Evolutionary conservation across 1,140 invertebrate species (phyloP).

Genomic region (Nasonia vitripennis): DNA sequence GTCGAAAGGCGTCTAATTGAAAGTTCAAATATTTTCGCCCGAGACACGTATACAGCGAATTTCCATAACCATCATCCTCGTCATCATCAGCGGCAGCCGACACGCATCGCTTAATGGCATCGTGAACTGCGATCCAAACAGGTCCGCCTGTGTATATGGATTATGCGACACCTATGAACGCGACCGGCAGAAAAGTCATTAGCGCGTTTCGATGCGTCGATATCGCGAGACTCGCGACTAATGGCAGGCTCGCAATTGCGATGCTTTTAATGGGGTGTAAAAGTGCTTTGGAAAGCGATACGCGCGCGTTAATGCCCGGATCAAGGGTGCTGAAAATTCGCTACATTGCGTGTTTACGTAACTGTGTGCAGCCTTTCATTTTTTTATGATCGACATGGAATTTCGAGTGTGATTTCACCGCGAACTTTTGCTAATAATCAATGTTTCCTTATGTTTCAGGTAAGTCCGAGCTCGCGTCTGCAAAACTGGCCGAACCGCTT

Average conservation of each 20-base stretch:
- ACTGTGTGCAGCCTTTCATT: background rate
- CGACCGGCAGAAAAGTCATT: constrained; percentile 33
- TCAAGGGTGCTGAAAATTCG: background rate
- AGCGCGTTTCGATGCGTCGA: background rate
- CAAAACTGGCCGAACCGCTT: background rate
- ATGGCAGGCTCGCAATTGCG: background rate
- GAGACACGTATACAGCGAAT: background rate
- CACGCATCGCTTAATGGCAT: constrained; percentile 33
- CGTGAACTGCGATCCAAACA: constrained; percentile 14
- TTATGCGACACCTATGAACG: constrained; percentile 15
- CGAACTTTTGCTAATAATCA: background rate
- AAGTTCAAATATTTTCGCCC: constrained; percentile 32
- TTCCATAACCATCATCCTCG: constrained; percentile 23
- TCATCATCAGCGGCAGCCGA: background rate
- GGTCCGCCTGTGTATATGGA: constrained; percentile 2
- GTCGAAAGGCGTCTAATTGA: constrained; percentile 33
- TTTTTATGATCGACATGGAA: background rate
- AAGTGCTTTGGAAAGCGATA: background rate
- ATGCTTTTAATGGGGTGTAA: background rate
- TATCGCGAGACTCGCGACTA: background rate
- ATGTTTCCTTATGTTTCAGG: constrained; percentile 27
- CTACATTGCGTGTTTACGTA: background rate
- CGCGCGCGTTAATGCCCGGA: background rate
- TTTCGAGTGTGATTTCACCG: too few species aligned
- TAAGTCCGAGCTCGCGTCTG: background rate